Evolutionary conservation across 2,888 invertebrate species (phyloP).

Genomic region (Cheilosia vernalis): DNA sequence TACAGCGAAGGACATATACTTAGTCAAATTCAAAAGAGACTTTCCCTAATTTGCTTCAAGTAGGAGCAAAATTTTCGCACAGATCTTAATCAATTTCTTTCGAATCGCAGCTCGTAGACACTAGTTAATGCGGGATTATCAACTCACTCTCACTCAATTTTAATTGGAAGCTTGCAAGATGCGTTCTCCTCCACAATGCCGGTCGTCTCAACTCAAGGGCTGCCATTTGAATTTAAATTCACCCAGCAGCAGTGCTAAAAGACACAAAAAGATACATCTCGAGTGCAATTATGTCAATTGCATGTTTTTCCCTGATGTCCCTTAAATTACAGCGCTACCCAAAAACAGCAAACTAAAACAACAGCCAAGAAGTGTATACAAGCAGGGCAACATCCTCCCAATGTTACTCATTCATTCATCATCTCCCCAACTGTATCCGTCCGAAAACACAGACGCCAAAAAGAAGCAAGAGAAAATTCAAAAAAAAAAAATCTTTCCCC

Average conservation of each 20-base stretch:
- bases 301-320: constrained; percentile 31
- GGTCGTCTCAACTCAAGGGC: constrained; percentile 57
- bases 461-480: constrained; percentile 2
- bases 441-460: constrained; percentile 17
- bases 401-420: constrained; percentile 55
- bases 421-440: constrained; percentile 28
- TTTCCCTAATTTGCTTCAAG: too few species aligned
- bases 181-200: neutral
- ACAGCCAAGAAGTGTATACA: constrained; percentile 27
- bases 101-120: neutral
- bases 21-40: too few species aligned
- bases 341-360: constrained; percentile 13
- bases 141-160: neutral
- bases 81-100: neutral
- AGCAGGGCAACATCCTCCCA: constrained; percentile 43
- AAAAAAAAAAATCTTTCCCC: constrained; percentile 6
- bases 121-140: neutral
- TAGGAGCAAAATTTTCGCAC: neutral
- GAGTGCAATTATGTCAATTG: constrained; percentile 49
- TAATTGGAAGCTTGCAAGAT: constrained; percentile 13
- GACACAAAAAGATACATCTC: constrained; percentile 20
- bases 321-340: constrained; percentile 27
- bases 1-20: too few species aligned
- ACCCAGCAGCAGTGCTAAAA: constrained; percentile 7
- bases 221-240: constrained; percentile 34